Evolutionary conservation across 2,797 vertebrate species (phyloP).

Genomic region (Trachurus trachurus): DNA sequence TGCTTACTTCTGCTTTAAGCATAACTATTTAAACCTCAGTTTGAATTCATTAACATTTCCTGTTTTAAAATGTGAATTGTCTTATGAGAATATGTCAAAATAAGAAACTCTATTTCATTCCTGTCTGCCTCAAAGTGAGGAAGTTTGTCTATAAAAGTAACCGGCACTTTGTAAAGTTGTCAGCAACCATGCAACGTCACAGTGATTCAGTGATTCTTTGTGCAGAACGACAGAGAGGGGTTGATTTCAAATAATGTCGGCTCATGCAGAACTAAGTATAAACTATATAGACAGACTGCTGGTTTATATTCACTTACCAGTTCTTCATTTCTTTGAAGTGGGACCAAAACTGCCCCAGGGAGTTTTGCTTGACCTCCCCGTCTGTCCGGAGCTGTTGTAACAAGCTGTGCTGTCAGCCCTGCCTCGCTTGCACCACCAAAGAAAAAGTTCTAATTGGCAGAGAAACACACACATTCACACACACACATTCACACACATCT

Average conservation of each 20-base stretch:
- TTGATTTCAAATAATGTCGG: background rate
- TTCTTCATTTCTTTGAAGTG: slow-evolving; percentile 22
- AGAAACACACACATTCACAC: slow-evolving; percentile 3
- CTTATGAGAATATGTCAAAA: background rate
- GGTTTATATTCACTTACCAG: slow-evolving; percentile 16
- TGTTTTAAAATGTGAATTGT: background rate
- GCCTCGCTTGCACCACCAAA: background rate
- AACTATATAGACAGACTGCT: slow-evolving; percentile 4
- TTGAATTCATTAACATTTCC: background rate
- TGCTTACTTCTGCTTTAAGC: too few species aligned
- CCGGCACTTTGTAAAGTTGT: background rate
- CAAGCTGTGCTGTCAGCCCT: slow-evolving; percentile 22
- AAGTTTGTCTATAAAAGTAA: background rate
- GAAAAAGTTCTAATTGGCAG: slow-evolving; percentile 22
- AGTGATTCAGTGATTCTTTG: background rate
- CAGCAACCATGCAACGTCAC: background rate
- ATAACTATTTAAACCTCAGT: background rate
- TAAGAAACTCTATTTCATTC: background rate
- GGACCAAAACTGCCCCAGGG: slow-evolving; percentile 19
- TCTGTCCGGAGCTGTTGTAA: slow-evolving; percentile 16
- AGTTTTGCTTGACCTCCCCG: slow-evolving; percentile 16
- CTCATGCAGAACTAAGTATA: background rate
- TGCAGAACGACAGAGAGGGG: background rate
- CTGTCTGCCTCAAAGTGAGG: too few species aligned
- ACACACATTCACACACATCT: background rate